Evolutionary conservation across 2,797 vertebrate genomes (phyloP), one percentile per base, ranked within the genome.

Genomic region (Crypturellus tataupa): DNA sequence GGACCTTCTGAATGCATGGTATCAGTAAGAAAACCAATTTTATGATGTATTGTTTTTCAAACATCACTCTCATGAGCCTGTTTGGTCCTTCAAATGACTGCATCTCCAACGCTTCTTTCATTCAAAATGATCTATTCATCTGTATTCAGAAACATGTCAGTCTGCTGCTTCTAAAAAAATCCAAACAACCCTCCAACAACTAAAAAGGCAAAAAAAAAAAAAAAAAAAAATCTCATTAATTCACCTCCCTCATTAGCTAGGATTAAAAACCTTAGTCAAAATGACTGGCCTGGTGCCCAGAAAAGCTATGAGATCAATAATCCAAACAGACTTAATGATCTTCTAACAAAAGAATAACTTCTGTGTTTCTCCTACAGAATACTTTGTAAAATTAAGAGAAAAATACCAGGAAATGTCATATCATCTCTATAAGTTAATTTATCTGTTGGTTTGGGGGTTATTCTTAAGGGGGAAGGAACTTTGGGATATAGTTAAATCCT

Each of bases 251-350:
- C 89, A 90, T 96, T 95, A 97, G 58, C 84, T 53, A 89, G 87
- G 91, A 97, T 93, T 76, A 96, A 95, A 95, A 95, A 68, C 53
- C 25, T 81, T n/a, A 94, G 93, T 92, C 68, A 93, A 92, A 85
- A 85, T 83, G 80, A 70, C 75, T 96, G 94, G 91, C 90, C 73
- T 55, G 31, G 25, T 94, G 95, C 93, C 94, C 71, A 93, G 96
- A 88, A 93, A 95, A 97, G 92, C 76, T 85, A 80, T 86, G 80
- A 94, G 87, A 95, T 97, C 93, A 92, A 96, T 89, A 95, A 96
- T 92, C 94, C 90, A 90, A 95, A 85, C 60, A 93, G 91, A 87
- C 80, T 95, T 96, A 95, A 96, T 95, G 78, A 92, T 93, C 62
- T 68, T 77, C 72, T 94, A 81, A 93, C 65, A 62, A 92, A 96